Evolutionary conservation across 2,113 vertebrate genomes (phyloP).

Genomic region (Ondatra zibethicus): DNA sequence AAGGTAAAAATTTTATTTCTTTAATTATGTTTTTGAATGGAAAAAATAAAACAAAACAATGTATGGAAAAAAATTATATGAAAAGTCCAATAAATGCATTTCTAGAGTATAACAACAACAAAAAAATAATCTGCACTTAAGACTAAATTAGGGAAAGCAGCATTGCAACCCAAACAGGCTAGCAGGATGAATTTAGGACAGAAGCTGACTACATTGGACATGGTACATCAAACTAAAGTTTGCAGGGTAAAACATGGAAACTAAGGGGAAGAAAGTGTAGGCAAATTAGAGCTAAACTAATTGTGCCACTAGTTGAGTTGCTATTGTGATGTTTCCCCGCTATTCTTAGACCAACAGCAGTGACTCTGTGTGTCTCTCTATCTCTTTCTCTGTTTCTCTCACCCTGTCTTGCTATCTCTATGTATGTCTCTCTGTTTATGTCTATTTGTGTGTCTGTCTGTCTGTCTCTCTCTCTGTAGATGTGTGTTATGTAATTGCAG

Average conservation of each 20-base stretch:
- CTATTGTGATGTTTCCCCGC: conserved; percentile 6
- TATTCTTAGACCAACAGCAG: background rate
- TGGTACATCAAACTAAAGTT: background rate
- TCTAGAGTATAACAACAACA: no score
- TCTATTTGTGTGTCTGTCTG: background rate
- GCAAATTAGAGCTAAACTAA: background rate
- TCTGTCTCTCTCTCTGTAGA: background rate
- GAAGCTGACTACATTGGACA: background rate
- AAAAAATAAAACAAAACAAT: no score
- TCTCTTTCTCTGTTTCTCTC: no score
- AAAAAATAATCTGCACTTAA: background rate
- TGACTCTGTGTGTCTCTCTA: background rate
- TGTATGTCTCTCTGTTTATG: fast-evolving
- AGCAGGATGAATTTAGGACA: background rate
- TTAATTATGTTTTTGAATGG: no score
- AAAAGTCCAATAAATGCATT: no score
- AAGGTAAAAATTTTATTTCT: no score
- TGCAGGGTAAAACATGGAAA: background rate
- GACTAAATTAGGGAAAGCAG: conserved; percentile 29
- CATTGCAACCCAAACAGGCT: background rate
- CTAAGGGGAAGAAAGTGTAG: background rate
- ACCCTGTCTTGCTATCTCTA: background rate
- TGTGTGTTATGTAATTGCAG: background rate
- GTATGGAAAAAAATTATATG: no score
- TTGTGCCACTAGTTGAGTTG: conserved; percentile 12